phyloP scores from a whole-genome alignment of 2,888 invertebrate species.

The Gastrophysa polygoni region DNA sequence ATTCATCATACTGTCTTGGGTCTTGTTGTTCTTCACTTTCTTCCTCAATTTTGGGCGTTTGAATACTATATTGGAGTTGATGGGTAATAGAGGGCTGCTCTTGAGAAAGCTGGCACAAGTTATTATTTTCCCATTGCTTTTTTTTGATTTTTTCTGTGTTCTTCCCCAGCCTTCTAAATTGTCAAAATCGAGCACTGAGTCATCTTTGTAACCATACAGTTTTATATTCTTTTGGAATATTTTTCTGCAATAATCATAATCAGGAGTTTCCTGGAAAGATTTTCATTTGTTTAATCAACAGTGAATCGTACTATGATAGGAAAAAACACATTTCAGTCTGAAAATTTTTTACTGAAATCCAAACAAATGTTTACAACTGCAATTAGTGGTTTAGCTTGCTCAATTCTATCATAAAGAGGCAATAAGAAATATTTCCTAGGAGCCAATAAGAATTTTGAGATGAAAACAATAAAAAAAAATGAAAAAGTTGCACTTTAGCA shows the following conservation, averaged over 20 bases:
- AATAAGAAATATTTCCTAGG: no score
- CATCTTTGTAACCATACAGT: slow-evolving; percentile 60
- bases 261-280: slow-evolving; percentile 72
- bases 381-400: no score
- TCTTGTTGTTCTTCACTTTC: slow-evolving; percentile 59
- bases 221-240: slow-evolving; percentile 71
- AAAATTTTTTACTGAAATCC: no score
- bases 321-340: no score
- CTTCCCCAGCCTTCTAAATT: slow-evolving; percentile 54
- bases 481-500: no score
- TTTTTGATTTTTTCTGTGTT: slow-evolving; percentile 51
- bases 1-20: slow-evolving; percentile 61
- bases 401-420: no score
- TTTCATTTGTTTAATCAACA: no score
- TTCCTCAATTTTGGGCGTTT: slow-evolving; percentile 61
- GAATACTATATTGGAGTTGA: slow-evolving; percentile 63
- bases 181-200: slow-evolving; percentile 58
- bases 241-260: slow-evolving; percentile 74
- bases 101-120: slow-evolving; percentile 25
- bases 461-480: no score
- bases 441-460: no score
- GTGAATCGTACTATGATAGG: no score
- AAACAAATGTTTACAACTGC: no score
- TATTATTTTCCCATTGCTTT: slow-evolving; percentile 11
- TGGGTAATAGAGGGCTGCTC: slow-evolving; percentile 44